phyloP scores from a whole-genome alignment of 2,113 vertebrate genomes.

The Danionella cerebrum region DNA sequence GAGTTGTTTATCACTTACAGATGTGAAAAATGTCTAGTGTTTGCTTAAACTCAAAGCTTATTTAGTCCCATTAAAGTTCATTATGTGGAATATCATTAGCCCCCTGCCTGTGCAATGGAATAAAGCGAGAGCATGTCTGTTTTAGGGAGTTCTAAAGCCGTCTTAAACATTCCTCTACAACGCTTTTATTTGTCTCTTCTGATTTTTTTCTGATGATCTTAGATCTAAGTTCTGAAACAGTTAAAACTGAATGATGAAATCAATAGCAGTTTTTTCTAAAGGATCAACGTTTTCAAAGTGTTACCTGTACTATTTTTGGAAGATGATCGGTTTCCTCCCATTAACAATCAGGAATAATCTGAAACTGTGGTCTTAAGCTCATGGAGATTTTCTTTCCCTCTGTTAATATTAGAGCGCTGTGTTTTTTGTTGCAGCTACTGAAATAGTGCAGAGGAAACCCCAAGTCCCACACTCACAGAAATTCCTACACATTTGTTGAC shows the following conservation, averaged over 20 bases:
- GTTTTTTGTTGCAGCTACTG: slow-evolving; percentile 8
- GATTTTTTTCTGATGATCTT: too few species aligned
- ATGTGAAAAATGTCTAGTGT: slow-evolving; percentile 55
- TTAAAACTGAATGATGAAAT: too few species aligned
- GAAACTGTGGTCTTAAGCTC: slow-evolving; percentile 3
- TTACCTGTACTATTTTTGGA: too few species aligned
- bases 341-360: neutral
- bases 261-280: too few species aligned
- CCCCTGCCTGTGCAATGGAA: slow-evolving; percentile 32
- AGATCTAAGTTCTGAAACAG: too few species aligned
- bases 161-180: slow-evolving; percentile 16
- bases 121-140: neutral
- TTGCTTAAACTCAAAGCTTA: slow-evolving; percentile 60
- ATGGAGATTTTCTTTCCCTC: slow-evolving; percentile 31
- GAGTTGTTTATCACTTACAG: slow-evolving; percentile 57
- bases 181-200: too few species aligned
- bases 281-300: too few species aligned
- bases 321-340: too few species aligned
- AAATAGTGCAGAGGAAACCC: slow-evolving; percentile 34
- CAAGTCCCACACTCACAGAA: slow-evolving; percentile 13
- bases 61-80: slow-evolving; percentile 61
- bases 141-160: neutral
- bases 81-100: slow-evolving; percentile 55
- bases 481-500: slow-evolving; percentile 22
- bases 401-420: slow-evolving; percentile 27